Conservation (phyloP, 2,888 invertebrate species). For the Lochmaea crataegi region DNA sequence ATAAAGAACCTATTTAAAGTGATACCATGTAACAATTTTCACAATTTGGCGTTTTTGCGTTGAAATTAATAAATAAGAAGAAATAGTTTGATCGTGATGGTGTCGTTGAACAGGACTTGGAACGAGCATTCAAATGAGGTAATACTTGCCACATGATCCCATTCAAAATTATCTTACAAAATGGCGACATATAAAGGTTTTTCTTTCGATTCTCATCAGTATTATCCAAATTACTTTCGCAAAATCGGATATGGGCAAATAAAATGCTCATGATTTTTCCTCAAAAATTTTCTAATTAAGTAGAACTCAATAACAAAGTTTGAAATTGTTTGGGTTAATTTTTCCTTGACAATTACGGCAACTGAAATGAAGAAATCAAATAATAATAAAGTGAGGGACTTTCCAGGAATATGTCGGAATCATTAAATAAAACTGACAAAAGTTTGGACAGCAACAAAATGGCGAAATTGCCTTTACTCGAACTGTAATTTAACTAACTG, state of each 20-base stretch:
- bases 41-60: no score
- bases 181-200: no score
- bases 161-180: no score
- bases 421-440: constrained; percentile 46
- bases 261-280: constrained; percentile 13
- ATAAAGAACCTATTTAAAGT: no score
- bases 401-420: constrained; percentile 31
- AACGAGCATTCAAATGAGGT: no score
- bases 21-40: no score
- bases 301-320: constrained; percentile 30
- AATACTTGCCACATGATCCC: no score
- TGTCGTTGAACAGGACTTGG: no score
- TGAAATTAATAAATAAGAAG: no score
- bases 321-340: constrained; percentile 27
- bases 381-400: constrained; percentile 37
- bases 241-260: constrained; percentile 15
- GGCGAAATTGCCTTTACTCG: constrained; percentile 49
- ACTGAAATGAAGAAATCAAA: constrained; percentile 38
- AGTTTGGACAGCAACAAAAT: constrained; percentile 50
- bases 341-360: constrained; percentile 28
- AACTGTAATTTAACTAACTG: constrained; percentile 52
- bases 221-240: constrained; percentile 11
- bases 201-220: background rate
- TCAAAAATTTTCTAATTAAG: constrained; percentile 27
- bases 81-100: no score